phyloP scores from a whole-genome alignment of 2,888 invertebrate species.

The Agrotis segetum region DNA sequence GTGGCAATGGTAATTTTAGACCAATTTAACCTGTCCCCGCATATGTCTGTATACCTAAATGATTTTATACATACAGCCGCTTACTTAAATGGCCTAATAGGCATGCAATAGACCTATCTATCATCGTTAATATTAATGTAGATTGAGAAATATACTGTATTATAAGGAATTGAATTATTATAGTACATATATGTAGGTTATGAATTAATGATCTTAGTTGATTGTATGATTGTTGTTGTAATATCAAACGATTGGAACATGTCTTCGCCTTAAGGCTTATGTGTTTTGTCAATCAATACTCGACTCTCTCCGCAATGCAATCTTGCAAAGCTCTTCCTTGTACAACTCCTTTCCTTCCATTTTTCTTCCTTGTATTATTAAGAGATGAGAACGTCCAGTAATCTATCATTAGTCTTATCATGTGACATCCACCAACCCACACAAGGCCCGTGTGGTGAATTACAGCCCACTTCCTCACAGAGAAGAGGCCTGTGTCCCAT shows the following conservation, averaged over 20 bases:
- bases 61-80: conserved; percentile 32
- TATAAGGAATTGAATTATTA: conserved; percentile 51
- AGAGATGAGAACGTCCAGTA: too few species aligned
- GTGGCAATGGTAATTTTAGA: conserved; percentile 44
- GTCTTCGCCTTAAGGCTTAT: conserved; percentile 6
- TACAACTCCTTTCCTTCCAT: too few species aligned
- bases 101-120: conserved; percentile 54
- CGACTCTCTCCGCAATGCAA: background rate
- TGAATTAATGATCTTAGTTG: conserved; percentile 39
- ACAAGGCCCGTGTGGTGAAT: too few species aligned
- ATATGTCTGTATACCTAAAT: conserved; percentile 39
- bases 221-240: conserved; percentile 44
- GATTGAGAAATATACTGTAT: conserved; percentile 43
- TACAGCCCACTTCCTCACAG: too few species aligned
- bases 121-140: conserved; percentile 53
- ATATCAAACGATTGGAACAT: conserved; percentile 22
- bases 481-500: too few species aligned
- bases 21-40: conserved; percentile 47
- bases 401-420: too few species aligned
- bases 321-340: background rate
- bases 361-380: too few species aligned
- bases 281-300: background rate
- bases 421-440: too few species aligned
- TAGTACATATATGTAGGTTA: conserved; percentile 44
- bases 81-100: conserved; percentile 56